Base-by-base conservation (phyloP, 1,140 invertebrate genomes). In the Drosophila punjabiensis region DNA sequence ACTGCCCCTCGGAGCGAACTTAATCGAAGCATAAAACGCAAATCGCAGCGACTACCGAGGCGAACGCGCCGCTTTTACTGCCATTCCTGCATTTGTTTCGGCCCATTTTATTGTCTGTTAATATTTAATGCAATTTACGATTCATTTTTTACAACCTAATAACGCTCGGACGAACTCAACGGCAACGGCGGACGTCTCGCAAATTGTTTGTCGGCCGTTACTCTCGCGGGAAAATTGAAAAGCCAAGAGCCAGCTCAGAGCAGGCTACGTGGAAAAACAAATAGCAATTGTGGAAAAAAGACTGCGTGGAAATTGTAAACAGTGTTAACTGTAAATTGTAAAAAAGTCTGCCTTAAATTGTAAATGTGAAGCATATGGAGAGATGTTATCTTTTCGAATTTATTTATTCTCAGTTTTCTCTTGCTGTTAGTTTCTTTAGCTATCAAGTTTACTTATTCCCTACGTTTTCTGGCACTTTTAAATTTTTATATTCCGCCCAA, bases 111-210 rank as follows among this genome's bases (percentile, higher is more conserved):
- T 88, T 88, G 84, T 88, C 84, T 88, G 84, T 88, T 88, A 88
- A 88, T 88, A 88, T 88, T 88, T 88, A 88, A 88, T 88, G 84
- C 84, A 88, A 88, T 88, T 88, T 88, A 88, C 84, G 84, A 88
- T 81, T 88, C 84, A 88, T 88, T 88, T 88, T 88, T 88, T 88
- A 88, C 81, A 88, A 88, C 84, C 84, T 88, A 86, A 82, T 87
- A 87, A 87, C 80, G 81, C 68, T 65, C 39, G 59, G 64, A 67
- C 64, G 64, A 32, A 30, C 39, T 47, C 35, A 45, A 43, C 61
- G 43, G 33, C 45, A 9, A 50, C 14, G 52, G 33, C 14, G 52
- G 33, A 35, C 53, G 14, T 39, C 50, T 79, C 53, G 76, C 76
- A 70, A 79, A 78, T 78, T 77, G 58, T 41, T 74, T 43, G 64